Evolutionary conservation across 2,113 vertebrate genomes (phyloP), one percentile per base, ranked within the genome.

Genomic region (Heterotis niloticus): DNA sequence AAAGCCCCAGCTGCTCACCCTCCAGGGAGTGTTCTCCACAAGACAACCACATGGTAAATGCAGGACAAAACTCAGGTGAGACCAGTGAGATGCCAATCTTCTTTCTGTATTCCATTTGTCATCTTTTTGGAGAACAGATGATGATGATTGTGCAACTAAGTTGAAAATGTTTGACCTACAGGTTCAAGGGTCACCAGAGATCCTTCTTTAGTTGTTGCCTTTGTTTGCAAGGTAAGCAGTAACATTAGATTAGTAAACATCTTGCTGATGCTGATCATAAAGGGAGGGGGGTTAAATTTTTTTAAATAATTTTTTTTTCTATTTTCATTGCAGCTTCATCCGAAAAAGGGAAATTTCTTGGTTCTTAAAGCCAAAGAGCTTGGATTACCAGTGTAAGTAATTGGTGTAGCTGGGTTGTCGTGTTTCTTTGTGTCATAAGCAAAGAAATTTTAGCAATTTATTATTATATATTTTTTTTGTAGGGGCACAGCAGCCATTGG

Each of bases 401-500:
- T 0, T 11, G 1, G 13, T 4, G 20, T 26, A n/a, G 62, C n/a
- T n/a, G n/a, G n/a, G n/a, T n/a, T n/a, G 34, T 44, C 7, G 2
- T 44, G 2, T 44, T 44, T 7, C 34, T 7, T 7, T 7, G 0
- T 5, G 5, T 0, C 5, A 12, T 66, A 26, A 72, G 23, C 18
- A 10, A 28, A n/a, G 44, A 52, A 0, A 0, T 12, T 54, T 11
- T 29, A 13, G 44, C 65, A 0, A 51, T 14, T 0, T 68, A n/a
- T 86, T 1, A 79, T 20, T 29, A 0, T 76, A 0, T 68, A 76
- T 66, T 20, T 23, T 70, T 17, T 7, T 83, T 85, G 2, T 85
- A 99, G 98, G 9, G 97, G 96, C 24, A 98, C 95, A 0, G 88
- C 94, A 0, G 95, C 94, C 23, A 98, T 99, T 0, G 93, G 94